Conservation (phyloP, 2,888 invertebrate genomes). For the Synanthedon vespiformis region DNA sequence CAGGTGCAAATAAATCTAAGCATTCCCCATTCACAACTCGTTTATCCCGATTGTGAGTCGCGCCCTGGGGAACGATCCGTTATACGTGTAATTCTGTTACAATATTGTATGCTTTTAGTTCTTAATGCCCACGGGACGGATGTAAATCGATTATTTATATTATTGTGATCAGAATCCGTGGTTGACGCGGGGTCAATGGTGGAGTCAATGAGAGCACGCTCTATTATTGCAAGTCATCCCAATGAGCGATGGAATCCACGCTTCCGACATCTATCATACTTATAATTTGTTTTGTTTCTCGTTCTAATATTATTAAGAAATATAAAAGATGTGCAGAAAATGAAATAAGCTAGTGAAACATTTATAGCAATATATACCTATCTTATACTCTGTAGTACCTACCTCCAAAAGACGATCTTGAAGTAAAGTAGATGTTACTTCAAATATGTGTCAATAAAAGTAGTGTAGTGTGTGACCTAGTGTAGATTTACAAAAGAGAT, state of each 20-base stretch:
- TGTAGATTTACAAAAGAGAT: too few relatives aligned
- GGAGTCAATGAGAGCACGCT: constrained; percentile 65
- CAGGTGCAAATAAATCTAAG: constrained; percentile 24
- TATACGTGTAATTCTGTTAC: constrained; percentile 32
- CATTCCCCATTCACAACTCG: constrained; percentile 21
- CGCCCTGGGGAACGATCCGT: constrained; percentile 51
- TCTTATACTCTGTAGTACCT: too few relatives aligned
- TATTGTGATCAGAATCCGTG: constrained; percentile 47
- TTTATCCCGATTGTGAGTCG: constrained; percentile 24
- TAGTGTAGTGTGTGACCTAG: too few relatives aligned
- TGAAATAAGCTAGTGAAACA: neutral
- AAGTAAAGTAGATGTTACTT: too few relatives aligned
- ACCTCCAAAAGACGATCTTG: too few relatives aligned
- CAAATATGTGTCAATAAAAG: too few relatives aligned
- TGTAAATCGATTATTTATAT: constrained; percentile 55
- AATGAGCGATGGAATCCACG: constrained; percentile 54
- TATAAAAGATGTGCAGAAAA: neutral
- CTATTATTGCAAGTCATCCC: constrained; percentile 60
- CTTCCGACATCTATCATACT: constrained; percentile 56
- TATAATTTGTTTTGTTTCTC: constrained; percentile 36
- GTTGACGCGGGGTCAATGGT: constrained; percentile 54
- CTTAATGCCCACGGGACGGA: constrained; percentile 46
- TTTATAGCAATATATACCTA: too few relatives aligned
- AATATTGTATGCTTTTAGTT: constrained; percentile 31
- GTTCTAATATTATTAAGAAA: constrained; percentile 8